A percentile compares a stretch with the other conserved stretches of the same genome.
phyloP scores from a whole-genome alignment of 1,140 invertebrate species.

The Tenebrio molitor region DNA sequence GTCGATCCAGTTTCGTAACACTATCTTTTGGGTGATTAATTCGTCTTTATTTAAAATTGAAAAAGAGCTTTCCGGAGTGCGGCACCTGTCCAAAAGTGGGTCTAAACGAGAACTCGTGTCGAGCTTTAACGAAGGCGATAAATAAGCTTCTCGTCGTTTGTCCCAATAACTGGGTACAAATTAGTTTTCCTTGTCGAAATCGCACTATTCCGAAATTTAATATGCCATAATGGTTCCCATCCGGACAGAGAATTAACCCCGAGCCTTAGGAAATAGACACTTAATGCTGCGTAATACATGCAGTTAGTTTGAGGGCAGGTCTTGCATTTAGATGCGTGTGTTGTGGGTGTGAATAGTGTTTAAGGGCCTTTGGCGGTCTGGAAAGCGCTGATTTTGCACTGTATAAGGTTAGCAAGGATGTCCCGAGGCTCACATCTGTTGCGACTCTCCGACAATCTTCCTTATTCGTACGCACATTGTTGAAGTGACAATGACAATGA shows the following conservation, averaged over 20 bases:
- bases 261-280: slow-evolving; percentile 41
- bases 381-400: slow-evolving; percentile 49
- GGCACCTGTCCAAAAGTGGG: background rate
- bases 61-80: no score
- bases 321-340: slow-evolving; percentile 58
- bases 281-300: slow-evolving; percentile 50
- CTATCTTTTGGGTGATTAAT: no score
- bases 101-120: slow-evolving; percentile 28
- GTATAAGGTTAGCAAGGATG: slow-evolving; percentile 12
- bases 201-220: slow-evolving; percentile 4
- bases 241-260: slow-evolving; percentile 15
- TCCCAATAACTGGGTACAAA: slow-evolving; percentile 21
- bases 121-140: slow-evolving; percentile 9
- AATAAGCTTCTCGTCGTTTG: slow-evolving; percentile 11
- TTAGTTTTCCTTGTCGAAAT: slow-evolving; percentile 29
- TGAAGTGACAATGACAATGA: slow-evolving; percentile 32
- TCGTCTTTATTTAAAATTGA: no score
- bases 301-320: slow-evolving; percentile 50
- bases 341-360: slow-evolving; percentile 49
- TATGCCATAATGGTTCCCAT: slow-evolving; percentile 26
- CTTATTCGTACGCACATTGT: slow-evolving; percentile 40
- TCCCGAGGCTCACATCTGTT: slow-evolving; percentile 49
- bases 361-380: slow-evolving; percentile 48
- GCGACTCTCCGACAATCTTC: slow-evolving; percentile 43
- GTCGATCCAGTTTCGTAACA: no score